Evolutionary conservation across 2,888 invertebrate species (phyloP).

Genomic region (Norana najaformis): DNA sequence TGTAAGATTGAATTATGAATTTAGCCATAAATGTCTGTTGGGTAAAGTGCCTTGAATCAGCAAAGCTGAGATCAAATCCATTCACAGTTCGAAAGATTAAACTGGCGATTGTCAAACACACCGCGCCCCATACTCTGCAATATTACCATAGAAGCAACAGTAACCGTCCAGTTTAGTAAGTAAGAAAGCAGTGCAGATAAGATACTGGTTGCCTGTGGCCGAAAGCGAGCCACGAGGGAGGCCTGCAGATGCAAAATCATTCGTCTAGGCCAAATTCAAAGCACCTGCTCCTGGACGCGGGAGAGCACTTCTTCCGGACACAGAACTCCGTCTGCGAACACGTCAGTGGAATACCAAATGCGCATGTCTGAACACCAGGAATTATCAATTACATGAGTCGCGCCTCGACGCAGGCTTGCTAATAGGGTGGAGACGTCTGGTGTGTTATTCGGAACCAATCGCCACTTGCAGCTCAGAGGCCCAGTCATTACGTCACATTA

Average conservation of each 20-base stretch:
- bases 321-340: not conserved
- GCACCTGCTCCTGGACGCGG: not conserved
- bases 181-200: not conserved
- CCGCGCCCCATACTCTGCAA: not conserved
- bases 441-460: not conserved
- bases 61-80: not conserved
- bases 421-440: not conserved
- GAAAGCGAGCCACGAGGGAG: not conserved
- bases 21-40: no score
- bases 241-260: not conserved
- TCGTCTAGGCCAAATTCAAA: no score
- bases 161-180: not conserved
- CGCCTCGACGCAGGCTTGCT: not conserved
- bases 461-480: not conserved
- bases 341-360: not conserved
- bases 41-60: not conserved
- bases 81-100: no score
- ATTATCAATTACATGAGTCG: not conserved
- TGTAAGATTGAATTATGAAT: no score
- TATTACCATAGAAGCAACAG: not conserved
- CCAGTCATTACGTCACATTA: no score
- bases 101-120: not conserved
- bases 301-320: conserved; percentile 13
- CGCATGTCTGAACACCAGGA: not conserved
- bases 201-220: not conserved